Evolutionary conservation across 2,797 vertebrate genomes (phyloP), one percentile per base, ranked within the genome.

Genomic region (Podargus strigoides): DNA sequence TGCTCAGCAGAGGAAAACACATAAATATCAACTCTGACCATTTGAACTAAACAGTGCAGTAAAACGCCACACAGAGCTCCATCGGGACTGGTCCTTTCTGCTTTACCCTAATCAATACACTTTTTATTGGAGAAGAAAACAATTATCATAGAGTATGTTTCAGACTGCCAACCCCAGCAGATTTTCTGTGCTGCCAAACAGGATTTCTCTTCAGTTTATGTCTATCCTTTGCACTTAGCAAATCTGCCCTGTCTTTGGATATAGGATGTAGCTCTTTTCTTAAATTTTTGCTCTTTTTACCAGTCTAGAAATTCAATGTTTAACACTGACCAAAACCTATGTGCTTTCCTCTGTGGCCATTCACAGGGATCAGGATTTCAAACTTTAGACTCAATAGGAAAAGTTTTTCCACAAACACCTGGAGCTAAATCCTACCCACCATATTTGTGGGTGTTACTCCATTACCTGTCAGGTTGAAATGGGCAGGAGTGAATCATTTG

Each of bases 1-100:
- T 79, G 84, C n/a, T 94, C 75, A 83, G 50, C 44, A 36, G 47
- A 81, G 74, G 92, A 95, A 97, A 97, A 87, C 89, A 74, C 85
- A 59, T 23, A 49, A 91, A 55, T 78, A 80, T 81, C 92, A 89
- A 39, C 89, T 83, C 69, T 36, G 53, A 91, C 72, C 87, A 66
- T 87, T 41, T 93, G 82, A 97, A 84, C 52, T 59, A 87, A 93
- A 62, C 72, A 84, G 72, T 59, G 85, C 90, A 79, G 76, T 93
- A 86, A 93, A 94, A 92, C 2, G 39, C 76, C 76, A 81, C 88
- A 91, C 50, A 92, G 96, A 95, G 73, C 72, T 91, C 87, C 89
- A 36, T 67, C 15, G 22, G 82, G 66, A 83, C 79, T 13, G 26
- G 94, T 94, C 86, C 91, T 85, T 87, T 87, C 87, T 90, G 74